Conservation (phyloP, 2,888 invertebrate genomes). For the Rutpela maculata region DNA sequence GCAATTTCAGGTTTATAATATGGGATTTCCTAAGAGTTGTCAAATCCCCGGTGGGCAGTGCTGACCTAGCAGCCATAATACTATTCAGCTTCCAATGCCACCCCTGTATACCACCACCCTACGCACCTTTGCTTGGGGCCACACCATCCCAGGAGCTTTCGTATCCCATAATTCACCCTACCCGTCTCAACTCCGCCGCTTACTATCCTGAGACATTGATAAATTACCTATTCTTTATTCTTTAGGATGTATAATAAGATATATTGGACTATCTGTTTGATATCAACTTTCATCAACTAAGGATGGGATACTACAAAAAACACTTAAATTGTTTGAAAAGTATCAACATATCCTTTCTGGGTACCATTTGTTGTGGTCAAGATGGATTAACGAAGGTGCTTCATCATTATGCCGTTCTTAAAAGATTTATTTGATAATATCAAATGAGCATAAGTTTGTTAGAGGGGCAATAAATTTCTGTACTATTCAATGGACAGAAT, state of each 20-base stretch:
- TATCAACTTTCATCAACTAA: conserved; percentile 60
- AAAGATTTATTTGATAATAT: conserved; percentile 31
- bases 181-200: conserved; percentile 58
- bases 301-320: conserved; percentile 59
- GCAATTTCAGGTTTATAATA: conserved; percentile 40
- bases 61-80: conserved; percentile 69
- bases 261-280: conserved; percentile 56
- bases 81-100: conserved; percentile 63
- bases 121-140: conserved; percentile 57
- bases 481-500: conserved; percentile 15
- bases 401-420: conserved; percentile 50
- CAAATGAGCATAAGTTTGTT: conserved; percentile 19
- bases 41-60: conserved; percentile 63
- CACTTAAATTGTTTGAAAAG: conserved; percentile 60
- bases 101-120: conserved; percentile 56
- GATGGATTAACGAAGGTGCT: conserved; percentile 55
- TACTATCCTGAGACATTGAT: conserved; percentile 61
- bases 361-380: conserved; percentile 51
- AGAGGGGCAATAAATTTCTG: conserved; percentile 21
- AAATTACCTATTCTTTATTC: conserved; percentile 62
- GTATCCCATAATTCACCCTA: conserved; percentile 61
- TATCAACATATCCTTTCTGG: conserved; percentile 51
- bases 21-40: conserved; percentile 52
- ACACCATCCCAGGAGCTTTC: conserved; percentile 62
- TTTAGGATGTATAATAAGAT: conserved; percentile 57